Conservation (phyloP, 2,797 vertebrate genomes). For the Poliocrania exsul region DNA sequence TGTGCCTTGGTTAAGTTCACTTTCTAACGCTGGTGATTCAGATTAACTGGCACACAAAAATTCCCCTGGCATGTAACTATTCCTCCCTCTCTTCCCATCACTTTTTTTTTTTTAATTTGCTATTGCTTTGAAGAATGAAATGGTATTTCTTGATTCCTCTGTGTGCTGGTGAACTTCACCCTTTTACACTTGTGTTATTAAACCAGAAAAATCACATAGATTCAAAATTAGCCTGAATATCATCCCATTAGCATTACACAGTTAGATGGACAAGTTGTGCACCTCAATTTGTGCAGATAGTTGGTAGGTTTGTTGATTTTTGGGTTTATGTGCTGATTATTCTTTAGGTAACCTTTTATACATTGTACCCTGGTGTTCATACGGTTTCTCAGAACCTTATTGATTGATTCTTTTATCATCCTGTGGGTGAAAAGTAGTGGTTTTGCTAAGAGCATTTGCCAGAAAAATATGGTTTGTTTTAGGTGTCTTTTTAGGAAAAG, state of each 20-base stretch:
- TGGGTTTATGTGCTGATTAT: not conserved
- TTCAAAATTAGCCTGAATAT: not conserved
- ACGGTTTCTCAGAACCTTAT: conserved; percentile 38
- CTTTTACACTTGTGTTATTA: not conserved
- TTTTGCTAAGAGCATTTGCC: conserved; percentile 57
- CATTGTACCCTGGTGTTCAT: not conserved
- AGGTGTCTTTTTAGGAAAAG: conserved; percentile 31
- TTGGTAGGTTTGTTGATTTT: not conserved
- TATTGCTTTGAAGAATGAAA: not conserved
- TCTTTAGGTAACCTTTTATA: not conserved
- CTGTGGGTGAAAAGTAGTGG: conserved; percentile 27
- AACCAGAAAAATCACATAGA: not conserved
- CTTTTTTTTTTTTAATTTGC: accelerated
- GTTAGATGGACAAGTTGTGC: accelerated
- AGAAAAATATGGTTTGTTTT: conserved; percentile 43
- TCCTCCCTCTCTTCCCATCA: not conserved
- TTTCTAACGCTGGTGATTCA: not conserved
- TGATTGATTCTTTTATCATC: conserved; percentile 64
- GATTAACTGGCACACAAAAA: not conserved
- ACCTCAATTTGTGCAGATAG: not conserved
- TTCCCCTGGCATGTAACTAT: not conserved
- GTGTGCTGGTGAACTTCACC: not conserved
- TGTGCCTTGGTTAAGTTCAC: not conserved
- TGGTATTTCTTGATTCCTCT: not conserved
- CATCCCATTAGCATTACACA: accelerated